Evolutionary conservation across 2,113 vertebrate species (phyloP), one percentile per base, ranked within the genome.

Genomic region (Tyrannus savana): DNA sequence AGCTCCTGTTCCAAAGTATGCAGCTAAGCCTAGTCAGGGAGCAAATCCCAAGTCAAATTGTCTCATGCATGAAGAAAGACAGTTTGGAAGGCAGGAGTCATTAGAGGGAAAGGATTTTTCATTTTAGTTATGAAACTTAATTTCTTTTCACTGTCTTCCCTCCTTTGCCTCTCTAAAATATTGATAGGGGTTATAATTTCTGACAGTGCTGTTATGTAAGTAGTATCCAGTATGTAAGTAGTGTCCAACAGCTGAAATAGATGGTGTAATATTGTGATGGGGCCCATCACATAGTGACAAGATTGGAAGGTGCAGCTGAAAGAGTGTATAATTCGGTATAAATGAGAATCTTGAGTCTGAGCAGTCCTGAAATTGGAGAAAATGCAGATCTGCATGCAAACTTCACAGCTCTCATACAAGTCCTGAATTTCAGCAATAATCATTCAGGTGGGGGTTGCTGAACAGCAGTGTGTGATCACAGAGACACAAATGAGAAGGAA

Each of bases 91-190:
- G 59, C 68, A 73, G 56, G 69, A 88, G 28, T 93, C 77, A 78
- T 88, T 72, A 96, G 64, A 86, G 55, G 19, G 35, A 91, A 79
- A 92, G 14, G 56, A 87, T 81, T 96, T 92, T 93, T 92, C 91
- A 60, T 76, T 93, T 91, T 74, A 80, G 71, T 93, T 91, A 72
- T 89, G 73, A 72, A 92, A 81, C 60, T 69, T 90, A 77, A 84
- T 96, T 95, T 95, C 67, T 93, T 96, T 91, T 85, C 59, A 23
- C 81, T 69, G 53, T 76, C 77, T 84, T 89, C 46, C 10, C 55
- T 91, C 33, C 55, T 88, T 90, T 94, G n/a, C 76, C 56, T 69
- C 71, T 87, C 44, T 83, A 58, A 96, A 93, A 84, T 95, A 90
- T 71, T 93, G 80, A 84, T 68, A 60, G 12, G 67, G 76, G 71